Conservation (phyloP, 2,113 vertebrate genomes). For the Gracilinanus agilis region DNA sequence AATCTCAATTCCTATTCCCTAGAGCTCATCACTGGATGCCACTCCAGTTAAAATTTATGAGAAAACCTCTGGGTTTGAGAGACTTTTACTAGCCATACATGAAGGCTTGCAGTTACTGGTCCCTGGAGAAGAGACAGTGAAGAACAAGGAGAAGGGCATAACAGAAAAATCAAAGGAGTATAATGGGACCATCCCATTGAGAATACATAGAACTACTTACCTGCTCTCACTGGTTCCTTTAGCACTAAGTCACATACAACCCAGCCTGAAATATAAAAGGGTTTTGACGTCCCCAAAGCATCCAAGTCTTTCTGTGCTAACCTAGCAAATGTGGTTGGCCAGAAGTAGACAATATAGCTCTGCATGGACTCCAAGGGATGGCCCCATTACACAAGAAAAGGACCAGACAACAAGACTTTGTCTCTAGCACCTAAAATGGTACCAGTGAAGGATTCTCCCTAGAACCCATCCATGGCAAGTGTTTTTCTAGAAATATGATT, state of each 20-base stretch:
- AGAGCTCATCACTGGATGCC: constrained; percentile 21
- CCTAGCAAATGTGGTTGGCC: not conserved
- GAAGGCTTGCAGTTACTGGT: not conserved
- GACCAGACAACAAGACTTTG: constrained; percentile 16
- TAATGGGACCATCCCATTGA: not conserved
- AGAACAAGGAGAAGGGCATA: constrained; percentile 42
- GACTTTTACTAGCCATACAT: not conserved
- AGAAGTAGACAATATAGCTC: not conserved
- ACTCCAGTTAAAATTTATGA: not conserved
- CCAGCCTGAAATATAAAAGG: not conserved
- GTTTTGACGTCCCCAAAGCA: not conserved
- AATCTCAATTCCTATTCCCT: constrained; percentile 52
- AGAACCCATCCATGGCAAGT: constrained; percentile 45
- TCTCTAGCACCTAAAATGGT: constrained; percentile 57
- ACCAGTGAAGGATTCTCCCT: constrained; percentile 61
- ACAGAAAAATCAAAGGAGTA: not conserved
- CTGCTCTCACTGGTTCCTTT: not conserved
- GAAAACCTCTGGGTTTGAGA: not conserved
- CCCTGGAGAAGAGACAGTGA: not conserved
- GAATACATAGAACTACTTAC: not conserved
- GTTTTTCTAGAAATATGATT: constrained; percentile 27
- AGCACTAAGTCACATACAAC: not conserved
- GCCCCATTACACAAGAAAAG: constrained; percentile 4
- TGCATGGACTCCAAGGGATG: not conserved
- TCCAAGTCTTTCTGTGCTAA: not conserved